Evolutionary conservation across 2,113 vertebrate genomes (phyloP), one percentile per base, ranked within the genome.

Genomic region (Seriola rivoliana): DNA sequence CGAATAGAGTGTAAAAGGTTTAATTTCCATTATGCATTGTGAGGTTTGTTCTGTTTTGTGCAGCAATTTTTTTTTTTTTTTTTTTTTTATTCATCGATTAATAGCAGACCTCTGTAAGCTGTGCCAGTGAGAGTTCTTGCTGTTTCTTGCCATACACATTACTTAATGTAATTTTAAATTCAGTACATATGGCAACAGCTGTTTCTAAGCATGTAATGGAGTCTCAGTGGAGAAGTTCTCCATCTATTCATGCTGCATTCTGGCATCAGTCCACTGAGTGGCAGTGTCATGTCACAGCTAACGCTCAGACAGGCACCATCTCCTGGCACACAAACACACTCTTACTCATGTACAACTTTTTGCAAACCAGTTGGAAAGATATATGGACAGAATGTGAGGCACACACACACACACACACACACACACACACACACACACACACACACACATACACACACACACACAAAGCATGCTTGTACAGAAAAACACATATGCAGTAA

Each of bases 221-320:
- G 75, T 50, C 40, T 75, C 21, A 25, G 64, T 36, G 40, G 64
- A 83, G 10, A 57, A 48, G 0, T 13, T 17, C 8, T 1, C 3
- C 13, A 17, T 58, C 10, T 32, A 4, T 78, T 65, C 17, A 44
- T 36, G 60, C 32, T 94, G 91, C 91, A 93, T 82, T 94, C 87
- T 91, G 80, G 17, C 58, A 4, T 65, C 60, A 38, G 58, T 80
- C 93, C 95, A 94, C 93, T 88, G 80, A 93, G 95, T 62, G 93
- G 95, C 92, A 94, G 92, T 92, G 73, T 91, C 71, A 87, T 70
- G 70, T 90, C 91, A 92, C 75, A 44, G 71, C 78, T 85, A 57
- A 76, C n/a, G 9, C 46, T 64, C 64, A 38, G n/a, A 81, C 66
- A 68, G 44, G 25, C 44, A 1, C 25, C 60, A 11, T 50, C 50